phyloP scores from a whole-genome alignment of 2,113 vertebrate species.

The Lasiurus cinereus region DNA sequence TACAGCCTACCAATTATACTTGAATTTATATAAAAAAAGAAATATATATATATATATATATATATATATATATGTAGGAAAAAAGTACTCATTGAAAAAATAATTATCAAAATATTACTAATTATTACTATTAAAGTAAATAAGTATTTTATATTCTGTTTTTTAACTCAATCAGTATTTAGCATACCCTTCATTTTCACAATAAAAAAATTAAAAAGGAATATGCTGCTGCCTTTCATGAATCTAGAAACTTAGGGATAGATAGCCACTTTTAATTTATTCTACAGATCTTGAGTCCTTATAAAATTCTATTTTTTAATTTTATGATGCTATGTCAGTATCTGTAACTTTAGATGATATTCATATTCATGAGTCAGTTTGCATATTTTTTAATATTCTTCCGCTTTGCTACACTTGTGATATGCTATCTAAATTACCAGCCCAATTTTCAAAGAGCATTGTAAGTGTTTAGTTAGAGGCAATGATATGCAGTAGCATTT shows the following conservation, averaged over 20 bases:
- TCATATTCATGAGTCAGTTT: slow-evolving; percentile 77
- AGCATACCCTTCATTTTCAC: neutral
- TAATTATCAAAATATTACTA: neutral
- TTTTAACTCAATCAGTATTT: neutral
- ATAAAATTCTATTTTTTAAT: slow-evolving; percentile 63
- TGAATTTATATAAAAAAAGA: neutral
- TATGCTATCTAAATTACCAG: slow-evolving; percentile 74
- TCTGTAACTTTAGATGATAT: slow-evolving; percentile 67
- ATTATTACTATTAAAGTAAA: neutral
- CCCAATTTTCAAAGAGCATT: slow-evolving; percentile 70
- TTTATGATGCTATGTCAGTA: slow-evolving; percentile 67
- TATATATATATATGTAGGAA: no score
- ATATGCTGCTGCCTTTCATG: neutral
- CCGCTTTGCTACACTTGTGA: slow-evolving; percentile 65
- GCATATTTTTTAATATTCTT: slow-evolving; percentile 75
- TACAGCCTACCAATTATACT: neutral
- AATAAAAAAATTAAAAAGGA: neutral
- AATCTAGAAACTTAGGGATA: neutral
- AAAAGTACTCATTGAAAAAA: neutral
- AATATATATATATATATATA: neutral
- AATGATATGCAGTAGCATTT: slow-evolving; percentile 64
- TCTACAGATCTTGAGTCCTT: slow-evolving; percentile 46
- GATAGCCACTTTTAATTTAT: slow-evolving; percentile 46
- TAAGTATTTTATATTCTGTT: slow-evolving; percentile 8
- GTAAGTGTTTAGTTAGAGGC: slow-evolving; percentile 66